phyloP scores from a whole-genome alignment of 1,140 invertebrate genomes.

The Harpegnathos saltator region DNA sequence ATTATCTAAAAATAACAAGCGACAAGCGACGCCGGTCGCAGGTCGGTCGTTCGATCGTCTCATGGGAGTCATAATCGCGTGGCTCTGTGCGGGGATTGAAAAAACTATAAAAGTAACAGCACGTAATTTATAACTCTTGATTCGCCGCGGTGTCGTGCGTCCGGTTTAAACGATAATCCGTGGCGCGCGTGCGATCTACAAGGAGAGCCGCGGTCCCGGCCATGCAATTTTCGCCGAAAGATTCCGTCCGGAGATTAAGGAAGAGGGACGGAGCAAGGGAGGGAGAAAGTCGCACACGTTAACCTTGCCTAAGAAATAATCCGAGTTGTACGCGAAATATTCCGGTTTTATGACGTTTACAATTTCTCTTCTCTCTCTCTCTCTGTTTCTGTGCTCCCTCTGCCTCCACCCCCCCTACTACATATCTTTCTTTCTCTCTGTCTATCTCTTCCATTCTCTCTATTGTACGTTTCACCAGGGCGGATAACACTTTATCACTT shows the following conservation, averaged over 20 bases:
- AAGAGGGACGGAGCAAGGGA: too few species aligned
- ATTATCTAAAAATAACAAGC: constrained; percentile 58
- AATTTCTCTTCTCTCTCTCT: neutral
- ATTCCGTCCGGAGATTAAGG: constrained; percentile 38
- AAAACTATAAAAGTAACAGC: constrained; percentile 49
- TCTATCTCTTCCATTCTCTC: too few species aligned
- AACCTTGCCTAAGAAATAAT: too few species aligned
- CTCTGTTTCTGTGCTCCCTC: too few species aligned
- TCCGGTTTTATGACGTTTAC: neutral
- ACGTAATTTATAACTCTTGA: constrained; percentile 56
- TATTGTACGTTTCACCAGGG: neutral
- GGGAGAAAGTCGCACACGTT: too few species aligned
- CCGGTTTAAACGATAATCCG: constrained; percentile 45
- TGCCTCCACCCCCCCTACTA: too few species aligned
- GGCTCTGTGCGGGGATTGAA: constrained; percentile 14
- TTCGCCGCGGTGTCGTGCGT: constrained; percentile 32
- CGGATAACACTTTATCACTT: constrained; percentile 28
- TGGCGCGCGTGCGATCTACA: constrained; percentile 44
- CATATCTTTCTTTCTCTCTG: too few species aligned
- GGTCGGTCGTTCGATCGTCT: constrained; percentile 36
- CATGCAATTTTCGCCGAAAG: constrained; percentile 46
- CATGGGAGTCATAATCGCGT: constrained; percentile 42
- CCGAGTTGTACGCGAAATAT: neutral
- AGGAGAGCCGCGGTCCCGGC: constrained; percentile 5
- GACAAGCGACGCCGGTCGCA: constrained; percentile 6